These are phyloP conservation scores for Hirtodrosophila confusa DNA, from an alignment of 2,888 invertebrate genomes.

Conservation along the genomic window DNA sequence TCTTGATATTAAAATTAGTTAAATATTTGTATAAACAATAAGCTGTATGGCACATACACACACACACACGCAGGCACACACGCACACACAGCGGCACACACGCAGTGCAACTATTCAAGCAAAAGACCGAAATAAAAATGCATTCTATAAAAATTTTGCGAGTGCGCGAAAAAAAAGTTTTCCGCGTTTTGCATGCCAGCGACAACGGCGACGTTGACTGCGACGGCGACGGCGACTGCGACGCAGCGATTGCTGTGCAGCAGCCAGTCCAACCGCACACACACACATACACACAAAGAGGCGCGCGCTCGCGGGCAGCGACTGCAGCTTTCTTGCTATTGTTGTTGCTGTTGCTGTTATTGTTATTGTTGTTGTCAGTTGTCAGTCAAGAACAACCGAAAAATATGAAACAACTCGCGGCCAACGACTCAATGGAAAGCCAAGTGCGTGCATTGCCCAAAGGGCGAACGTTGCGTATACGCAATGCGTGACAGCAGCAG, in stretches of 20 bases:
- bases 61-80: constrained; percentile 19
- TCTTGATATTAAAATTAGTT: not conserved
- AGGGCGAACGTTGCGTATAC: constrained; percentile 66
- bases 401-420: constrained; percentile 54
- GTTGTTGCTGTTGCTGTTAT: constrained; percentile 23
- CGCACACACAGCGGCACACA: constrained; percentile 39
- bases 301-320: constrained; percentile 27
- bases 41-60: not conserved
- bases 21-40: too few relatives aligned
- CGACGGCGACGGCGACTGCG: constrained; percentile 34
- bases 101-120: constrained; percentile 77
- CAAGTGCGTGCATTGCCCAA: constrained; percentile 61
- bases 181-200: constrained; percentile 79
- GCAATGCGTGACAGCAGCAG: constrained; percentile 52
- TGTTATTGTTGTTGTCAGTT: constrained; percentile 40
- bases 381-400: constrained; percentile 67
- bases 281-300: constrained; percentile 19
- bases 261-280: constrained; percentile 22
- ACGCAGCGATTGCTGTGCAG: constrained; percentile 47
- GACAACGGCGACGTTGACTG: constrained; percentile 56
- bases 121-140: constrained; percentile 80
- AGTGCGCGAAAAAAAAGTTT: constrained; percentile 78
- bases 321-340: constrained; percentile 42
- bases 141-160: constrained; percentile 80
- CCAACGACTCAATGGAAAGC: constrained; percentile 37